Evolutionary conservation across 2,113 vertebrate species (phyloP).

Genomic region (Rhagologus leucostigma): DNA sequence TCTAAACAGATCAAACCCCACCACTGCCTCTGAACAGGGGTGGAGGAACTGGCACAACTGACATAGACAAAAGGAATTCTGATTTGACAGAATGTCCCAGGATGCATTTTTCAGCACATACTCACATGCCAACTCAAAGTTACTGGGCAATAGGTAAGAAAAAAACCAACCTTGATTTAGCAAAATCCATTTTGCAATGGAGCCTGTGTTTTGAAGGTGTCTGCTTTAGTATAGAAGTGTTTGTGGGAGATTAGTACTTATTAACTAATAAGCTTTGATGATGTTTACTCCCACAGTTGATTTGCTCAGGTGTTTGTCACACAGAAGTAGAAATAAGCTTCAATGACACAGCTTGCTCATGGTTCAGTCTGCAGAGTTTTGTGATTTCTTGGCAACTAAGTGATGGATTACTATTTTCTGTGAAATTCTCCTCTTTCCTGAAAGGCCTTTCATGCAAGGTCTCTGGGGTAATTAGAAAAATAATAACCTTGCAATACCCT

Average conservation of each 20-base stretch:
- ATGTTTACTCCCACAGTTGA: constrained; percentile 44
- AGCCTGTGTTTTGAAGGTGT: background rate
- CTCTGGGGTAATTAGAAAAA: constrained; percentile 59
- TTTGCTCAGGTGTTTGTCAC: constrained; percentile 49
- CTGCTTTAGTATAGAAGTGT: background rate
- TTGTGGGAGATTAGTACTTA: constrained; percentile 51
- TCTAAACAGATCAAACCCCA: background rate
- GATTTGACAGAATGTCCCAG: background rate
- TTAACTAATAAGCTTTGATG: constrained; percentile 60
- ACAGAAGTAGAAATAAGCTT: constrained; percentile 7
- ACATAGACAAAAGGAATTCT: background rate
- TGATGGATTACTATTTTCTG: constrained; percentile 44
- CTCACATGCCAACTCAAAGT: background rate
- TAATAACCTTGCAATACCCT: constrained; percentile 46
- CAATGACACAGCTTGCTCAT: constrained; percentile 6
- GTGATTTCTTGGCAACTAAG: constrained; percentile 55
- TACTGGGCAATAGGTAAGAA: background rate
- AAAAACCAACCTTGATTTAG: background rate
- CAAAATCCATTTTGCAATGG: background rate
- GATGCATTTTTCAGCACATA: background rate
- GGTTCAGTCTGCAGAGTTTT: constrained; percentile 12
- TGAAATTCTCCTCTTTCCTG: constrained; percentile 29
- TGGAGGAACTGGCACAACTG: background rate
- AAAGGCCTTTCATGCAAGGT: constrained; percentile 36
- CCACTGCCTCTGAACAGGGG: background rate